Evolutionary conservation across 2,888 invertebrate species (phyloP).

Genomic region (Parapristionchus giblindavisi): DNA sequence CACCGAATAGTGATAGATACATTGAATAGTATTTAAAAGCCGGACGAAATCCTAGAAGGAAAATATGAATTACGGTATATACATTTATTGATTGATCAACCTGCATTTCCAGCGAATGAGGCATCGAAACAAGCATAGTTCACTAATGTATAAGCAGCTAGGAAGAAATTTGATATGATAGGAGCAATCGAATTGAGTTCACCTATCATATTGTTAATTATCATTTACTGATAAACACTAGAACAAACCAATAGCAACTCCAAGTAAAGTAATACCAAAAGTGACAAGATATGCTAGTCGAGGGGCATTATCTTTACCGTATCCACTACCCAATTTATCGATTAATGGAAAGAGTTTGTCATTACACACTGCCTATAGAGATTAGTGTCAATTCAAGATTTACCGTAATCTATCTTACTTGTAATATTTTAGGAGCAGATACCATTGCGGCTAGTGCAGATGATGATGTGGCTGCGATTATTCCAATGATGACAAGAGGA

Average conservation of each 20-base stretch:
- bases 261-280: constrained; percentile 84
- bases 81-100: constrained; percentile 43
- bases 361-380: constrained; percentile 81
- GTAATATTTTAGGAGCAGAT: constrained; percentile 82
- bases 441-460: constrained; percentile 92
- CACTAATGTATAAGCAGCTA: constrained; percentile 89
- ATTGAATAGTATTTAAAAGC: constrained; percentile 81
- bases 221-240: not conserved
- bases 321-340: constrained; percentile 79
- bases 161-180: constrained; percentile 89
- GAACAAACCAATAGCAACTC: constrained; percentile 83
- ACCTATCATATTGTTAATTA: constrained; percentile 77
- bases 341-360: constrained; percentile 93
- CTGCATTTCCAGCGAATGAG: constrained; percentile 80
- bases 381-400: not conserved
- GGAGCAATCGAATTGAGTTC: constrained; percentile 88
- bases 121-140: constrained; percentile 94
- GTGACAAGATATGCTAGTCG: constrained; percentile 90
- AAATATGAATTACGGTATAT: not conserved
- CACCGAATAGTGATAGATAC: constrained; percentile 85
- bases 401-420: constrained; percentile 61
- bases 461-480: constrained; percentile 93
- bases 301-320: constrained; percentile 74
- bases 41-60: constrained; percentile 66
- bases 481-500: constrained; percentile 90